phyloP scores from a whole-genome alignment of 2,113 vertebrate genomes.

The Petroica traversi region DNA sequence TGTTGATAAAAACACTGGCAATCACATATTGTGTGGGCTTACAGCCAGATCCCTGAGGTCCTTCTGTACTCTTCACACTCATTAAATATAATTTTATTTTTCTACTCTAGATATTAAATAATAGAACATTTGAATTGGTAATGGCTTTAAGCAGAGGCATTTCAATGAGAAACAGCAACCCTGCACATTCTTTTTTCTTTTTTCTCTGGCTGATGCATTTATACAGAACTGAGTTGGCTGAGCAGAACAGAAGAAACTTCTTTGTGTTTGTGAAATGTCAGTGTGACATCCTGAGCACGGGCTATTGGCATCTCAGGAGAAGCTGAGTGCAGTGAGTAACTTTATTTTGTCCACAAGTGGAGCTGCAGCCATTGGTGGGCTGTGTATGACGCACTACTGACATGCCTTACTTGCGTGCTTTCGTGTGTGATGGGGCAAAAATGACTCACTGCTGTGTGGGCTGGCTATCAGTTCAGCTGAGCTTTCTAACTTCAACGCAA shows the following conservation, averaged over 20 bases:
- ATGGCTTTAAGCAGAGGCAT: neutral
- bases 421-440: slow-evolving; percentile 23
- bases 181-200: neutral
- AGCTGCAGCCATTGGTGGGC: slow-evolving; percentile 4
- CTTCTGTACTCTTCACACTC: neutral
- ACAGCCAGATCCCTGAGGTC: neutral
- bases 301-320: neutral
- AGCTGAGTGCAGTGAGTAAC: neutral
- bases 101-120: neutral
- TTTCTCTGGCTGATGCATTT: neutral
- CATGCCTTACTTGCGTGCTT: neutral
- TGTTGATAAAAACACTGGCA: neutral
- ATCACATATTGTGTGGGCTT: neutral
- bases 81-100: neutral
- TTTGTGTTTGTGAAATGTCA: neutral
- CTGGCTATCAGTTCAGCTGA: slow-evolving; percentile 49
- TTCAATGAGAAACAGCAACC: neutral
- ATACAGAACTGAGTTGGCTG: neutral
- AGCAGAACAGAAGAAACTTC: neutral
- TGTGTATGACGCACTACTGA: slow-evolving; percentile 14
- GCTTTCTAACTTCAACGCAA: neutral
- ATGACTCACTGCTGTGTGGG: slow-evolving; percentile 61
- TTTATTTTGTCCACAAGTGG: neutral
- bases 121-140: neutral
- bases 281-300: neutral